Conservation (phyloP, 2,888 invertebrate species). For the Heliconius cydno region DNA sequence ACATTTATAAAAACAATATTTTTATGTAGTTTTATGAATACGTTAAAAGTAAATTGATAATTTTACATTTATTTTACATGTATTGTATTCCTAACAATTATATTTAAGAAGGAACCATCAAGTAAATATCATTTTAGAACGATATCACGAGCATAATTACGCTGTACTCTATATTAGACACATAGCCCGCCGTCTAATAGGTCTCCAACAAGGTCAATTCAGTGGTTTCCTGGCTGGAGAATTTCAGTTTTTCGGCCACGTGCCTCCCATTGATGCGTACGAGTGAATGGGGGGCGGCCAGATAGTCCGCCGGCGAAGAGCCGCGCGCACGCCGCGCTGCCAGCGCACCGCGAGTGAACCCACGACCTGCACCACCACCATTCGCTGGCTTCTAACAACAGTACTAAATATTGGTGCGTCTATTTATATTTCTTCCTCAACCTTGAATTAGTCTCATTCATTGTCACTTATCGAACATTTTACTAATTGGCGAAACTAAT, state of each 20-base stretch:
- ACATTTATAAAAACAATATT: no score
- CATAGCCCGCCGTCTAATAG: constrained; percentile 40
- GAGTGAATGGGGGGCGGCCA: constrained; percentile 68
- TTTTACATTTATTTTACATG: no score
- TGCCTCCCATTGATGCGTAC: constrained; percentile 76
- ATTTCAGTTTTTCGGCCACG: constrained; percentile 73
- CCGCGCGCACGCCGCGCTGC: constrained; percentile 71
- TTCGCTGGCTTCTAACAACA: constrained; percentile 52
- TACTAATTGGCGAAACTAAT: constrained; percentile 61
- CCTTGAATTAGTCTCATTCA: constrained; percentile 71
- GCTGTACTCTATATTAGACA: constrained; percentile 26
- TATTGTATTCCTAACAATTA: no score
- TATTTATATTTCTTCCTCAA: constrained; percentile 61
- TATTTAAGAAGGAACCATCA: no score
- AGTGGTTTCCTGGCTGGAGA: constrained; percentile 49
- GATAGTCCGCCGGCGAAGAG: constrained; percentile 72
- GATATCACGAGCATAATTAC: neutral
- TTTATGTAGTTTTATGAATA: no score
- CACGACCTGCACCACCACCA: constrained; percentile 54
- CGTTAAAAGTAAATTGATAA: no score
- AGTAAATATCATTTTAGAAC: neutral
- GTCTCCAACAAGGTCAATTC: constrained; percentile 53
- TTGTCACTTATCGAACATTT: constrained; percentile 45
- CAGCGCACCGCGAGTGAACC: constrained; percentile 60
- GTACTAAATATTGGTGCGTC: constrained; percentile 64